Evolutionary conservation across 37 sponge, comb jelly and placozoan species (phyloP).

Genomic region (Corticium candelabrum): DNA sequence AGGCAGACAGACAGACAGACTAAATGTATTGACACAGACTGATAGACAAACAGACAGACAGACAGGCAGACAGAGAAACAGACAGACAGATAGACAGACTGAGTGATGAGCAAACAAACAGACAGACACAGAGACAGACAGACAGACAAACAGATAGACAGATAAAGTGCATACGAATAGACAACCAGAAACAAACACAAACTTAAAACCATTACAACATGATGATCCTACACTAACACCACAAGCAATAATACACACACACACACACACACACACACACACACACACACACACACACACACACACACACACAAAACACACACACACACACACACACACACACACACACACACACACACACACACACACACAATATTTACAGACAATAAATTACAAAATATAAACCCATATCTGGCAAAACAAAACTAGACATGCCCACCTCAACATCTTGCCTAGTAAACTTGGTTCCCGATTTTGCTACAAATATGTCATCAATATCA

Average conservation of each 20-base stretch:
- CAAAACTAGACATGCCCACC: slow-evolving; percentile 15
- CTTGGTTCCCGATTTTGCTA: slow-evolving; percentile 40
- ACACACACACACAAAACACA: too few species aligned
- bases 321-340: slow-evolving; percentile 5
- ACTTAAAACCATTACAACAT: too few species aligned
- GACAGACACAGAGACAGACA: too few species aligned
- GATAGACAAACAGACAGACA: too few species aligned
- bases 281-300: slow-evolving; percentile 1
- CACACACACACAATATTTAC: too few species aligned
- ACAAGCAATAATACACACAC: background rate
- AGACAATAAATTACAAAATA: background rate
- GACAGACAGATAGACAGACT: too few species aligned
- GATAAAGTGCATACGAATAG: too few species aligned
- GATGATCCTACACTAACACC: background rate
- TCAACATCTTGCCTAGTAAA: slow-evolving; percentile 47
- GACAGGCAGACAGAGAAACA: too few species aligned
- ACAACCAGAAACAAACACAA: too few species aligned
- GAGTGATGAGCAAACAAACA: too few species aligned
- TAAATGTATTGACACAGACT: too few species aligned
- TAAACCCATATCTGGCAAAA: background rate
- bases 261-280: background rate
- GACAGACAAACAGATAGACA: background rate
- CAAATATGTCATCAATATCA: slow-evolving; percentile 86
- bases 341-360: background rate
- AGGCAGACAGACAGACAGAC: too few species aligned